Conservation (phyloP, 2,797 vertebrate genomes). For the Jordanella pulchra region DNA sequence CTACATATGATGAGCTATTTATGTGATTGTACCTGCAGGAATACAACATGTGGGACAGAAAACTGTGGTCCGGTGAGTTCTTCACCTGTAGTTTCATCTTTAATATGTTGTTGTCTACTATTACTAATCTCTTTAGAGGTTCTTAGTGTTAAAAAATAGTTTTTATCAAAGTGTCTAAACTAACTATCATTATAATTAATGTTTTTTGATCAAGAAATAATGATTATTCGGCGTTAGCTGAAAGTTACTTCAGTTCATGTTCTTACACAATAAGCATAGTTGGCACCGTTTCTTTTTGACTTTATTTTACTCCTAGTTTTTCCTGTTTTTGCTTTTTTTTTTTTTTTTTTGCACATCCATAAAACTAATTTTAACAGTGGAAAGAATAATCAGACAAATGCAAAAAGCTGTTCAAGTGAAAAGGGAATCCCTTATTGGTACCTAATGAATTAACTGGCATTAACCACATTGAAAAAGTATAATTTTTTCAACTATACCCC, state of each 20-base stretch:
- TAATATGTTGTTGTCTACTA: not conserved
- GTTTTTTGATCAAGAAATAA: not conserved
- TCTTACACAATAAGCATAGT: not conserved
- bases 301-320: no score
- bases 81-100: not conserved
- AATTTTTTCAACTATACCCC: no score
- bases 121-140: not conserved
- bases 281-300: not conserved
- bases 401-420: no score
- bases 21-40: slow-evolving; percentile 34
- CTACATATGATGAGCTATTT: not conserved
- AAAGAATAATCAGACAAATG: no score
- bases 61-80: slow-evolving; percentile 52
- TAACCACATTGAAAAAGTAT: not conserved
- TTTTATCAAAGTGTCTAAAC: not conserved
- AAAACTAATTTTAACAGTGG: no score
- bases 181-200: not conserved
- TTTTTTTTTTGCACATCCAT: no score
- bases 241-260: not conserved
- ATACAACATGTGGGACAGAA: slow-evolving; percentile 35
- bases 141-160: no score
- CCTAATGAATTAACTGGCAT: not conserved
- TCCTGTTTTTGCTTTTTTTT: no score
- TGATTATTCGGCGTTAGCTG: not conserved
- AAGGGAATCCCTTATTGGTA: not conserved